Percentiles rank a stretch among this genome's conserved stretches.
Conservation (phyloP, 1,140 invertebrate species). For the Hypsibius dujardini region DNA sequence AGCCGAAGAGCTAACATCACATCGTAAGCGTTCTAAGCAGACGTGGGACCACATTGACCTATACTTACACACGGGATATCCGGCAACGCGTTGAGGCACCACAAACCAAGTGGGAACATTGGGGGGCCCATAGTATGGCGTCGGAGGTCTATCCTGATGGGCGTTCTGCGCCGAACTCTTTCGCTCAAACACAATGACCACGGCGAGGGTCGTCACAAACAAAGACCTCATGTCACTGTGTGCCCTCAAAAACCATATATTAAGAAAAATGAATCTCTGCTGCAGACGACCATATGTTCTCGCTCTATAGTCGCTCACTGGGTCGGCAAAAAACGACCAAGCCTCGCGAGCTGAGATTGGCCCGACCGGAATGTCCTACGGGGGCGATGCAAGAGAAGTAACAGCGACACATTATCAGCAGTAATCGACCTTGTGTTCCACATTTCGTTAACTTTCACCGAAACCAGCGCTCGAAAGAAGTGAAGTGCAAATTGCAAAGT, state of each 20-base stretch:
- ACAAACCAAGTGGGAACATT: slow-evolving; percentile 4
- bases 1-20: background rate
- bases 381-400: too few relatives aligned
- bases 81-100: background rate
- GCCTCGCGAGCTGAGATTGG: too few relatives aligned
- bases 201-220: background rate
- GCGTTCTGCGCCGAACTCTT: background rate
- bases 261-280: too few relatives aligned
- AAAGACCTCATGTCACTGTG: background rate
- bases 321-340: too few relatives aligned
- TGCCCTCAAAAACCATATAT: too few relatives aligned
- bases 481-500: too few relatives aligned
- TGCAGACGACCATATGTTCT: background rate
- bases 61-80: slow-evolving; percentile 4
- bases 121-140: background rate
- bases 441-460: too few relatives aligned
- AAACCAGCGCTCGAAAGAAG: too few relatives aligned
- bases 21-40: background rate
- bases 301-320: background rate
- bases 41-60: background rate
- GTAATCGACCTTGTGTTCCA: too few relatives aligned
- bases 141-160: background rate
- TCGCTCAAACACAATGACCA: background rate
- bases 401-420: too few relatives aligned
- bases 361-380: too few relatives aligned